Base-by-base conservation (phyloP, 2,888 invertebrate species). In the Euplexia lucipara region DNA sequence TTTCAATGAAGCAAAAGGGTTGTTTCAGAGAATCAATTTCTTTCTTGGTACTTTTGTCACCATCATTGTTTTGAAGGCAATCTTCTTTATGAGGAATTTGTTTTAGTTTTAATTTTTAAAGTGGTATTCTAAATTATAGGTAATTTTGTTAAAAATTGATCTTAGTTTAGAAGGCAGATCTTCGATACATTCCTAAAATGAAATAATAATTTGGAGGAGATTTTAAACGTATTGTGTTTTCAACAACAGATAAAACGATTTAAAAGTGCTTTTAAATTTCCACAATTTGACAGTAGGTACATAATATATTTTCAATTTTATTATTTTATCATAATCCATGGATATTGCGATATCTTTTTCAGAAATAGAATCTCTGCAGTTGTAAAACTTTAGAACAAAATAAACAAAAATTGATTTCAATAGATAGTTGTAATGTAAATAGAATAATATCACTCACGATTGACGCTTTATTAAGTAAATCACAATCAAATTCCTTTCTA, bases 391-490 rank as follows among this genome's bases (percentile, higher is more conserved):
- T 72, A 41, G 14, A 48, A 35, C 18, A 48, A 4, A 61, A 20
- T 48, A 35, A 2, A 72, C 2, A 42, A 56, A 42, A 42, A 61
- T n/a, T 79, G 48, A 37, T 68, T 61, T 74, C 22, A 68, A 56
- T 72, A 69, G 58, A 61, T 63, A 78, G 63, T 69, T 58, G 62
- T 79, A 77, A 66, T 79, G 57, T 75, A 76, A 59, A 77, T 80
- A 78, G 80, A 75, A 78, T 70, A 76, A 75, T 81, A 84, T 83
- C 78, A 86, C 81, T 81, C 87, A 86, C 86, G 67, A 86, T 82
- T 83, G 79, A 86, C 86, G 86, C 86, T 87, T 86, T 87, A 87
- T 78, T 82, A 82, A 74, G 58, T 76, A 80, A 82, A 82, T 78
- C 86, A 86, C 86, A 42, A 78, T 84, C 73, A 81, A 84, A 82